Conservation (phyloP, 1,140 invertebrate species). For the Cotesia typhae region DNA sequence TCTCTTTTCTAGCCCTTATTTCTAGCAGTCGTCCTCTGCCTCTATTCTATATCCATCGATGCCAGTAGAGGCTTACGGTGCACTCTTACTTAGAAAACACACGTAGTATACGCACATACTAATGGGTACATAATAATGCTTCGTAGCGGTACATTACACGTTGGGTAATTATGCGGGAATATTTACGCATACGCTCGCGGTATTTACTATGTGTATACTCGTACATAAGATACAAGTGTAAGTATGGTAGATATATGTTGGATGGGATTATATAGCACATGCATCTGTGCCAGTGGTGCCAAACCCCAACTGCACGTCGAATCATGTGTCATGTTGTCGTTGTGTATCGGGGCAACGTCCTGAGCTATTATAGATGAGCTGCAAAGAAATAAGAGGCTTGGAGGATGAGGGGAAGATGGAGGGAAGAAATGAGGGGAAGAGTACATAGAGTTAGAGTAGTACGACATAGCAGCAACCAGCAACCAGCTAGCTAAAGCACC, state of each 20-base stretch:
- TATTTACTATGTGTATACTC: not conserved
- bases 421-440: conserved; percentile 3
- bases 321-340: conserved; percentile 22
- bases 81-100: conserved; percentile 38
- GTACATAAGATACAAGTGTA: not conserved
- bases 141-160: not conserved
- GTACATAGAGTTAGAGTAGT: conserved; percentile 13
- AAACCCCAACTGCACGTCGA: conserved; percentile 51
- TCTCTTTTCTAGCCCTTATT: too few relatives aligned
- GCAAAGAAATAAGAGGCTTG: conserved; percentile 10
- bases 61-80: too few relatives aligned
- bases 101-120: conserved; percentile 21
- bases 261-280: conserved; percentile 44
- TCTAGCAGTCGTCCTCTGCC: too few relatives aligned
- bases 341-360: conserved; percentile 59
- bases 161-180: not conserved
- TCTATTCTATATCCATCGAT: too few relatives aligned
- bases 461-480: too few relatives aligned
- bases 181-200: conserved; percentile 28
- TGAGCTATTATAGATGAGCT: conserved; percentile 59
- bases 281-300: conserved; percentile 66
- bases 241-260: not conserved
- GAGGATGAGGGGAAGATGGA: not conserved
- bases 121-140: conserved; percentile 36
- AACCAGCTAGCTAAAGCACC: not conserved